Base-by-base conservation (phyloP, 2,797 vertebrate species). In the Lemur catta region DNA sequence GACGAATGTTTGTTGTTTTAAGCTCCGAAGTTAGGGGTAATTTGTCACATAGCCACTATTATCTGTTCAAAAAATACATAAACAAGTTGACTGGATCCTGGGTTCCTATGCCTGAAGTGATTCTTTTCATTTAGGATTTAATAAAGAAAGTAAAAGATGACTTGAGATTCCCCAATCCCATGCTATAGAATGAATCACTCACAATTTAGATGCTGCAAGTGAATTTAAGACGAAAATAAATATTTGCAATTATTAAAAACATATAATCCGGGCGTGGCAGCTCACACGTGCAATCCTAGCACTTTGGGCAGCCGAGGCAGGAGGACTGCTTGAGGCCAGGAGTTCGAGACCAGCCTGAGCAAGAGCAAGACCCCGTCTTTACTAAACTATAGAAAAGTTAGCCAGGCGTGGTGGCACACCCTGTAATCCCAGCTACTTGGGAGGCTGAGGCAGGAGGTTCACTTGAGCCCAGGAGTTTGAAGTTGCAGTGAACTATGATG, bases 91-190 rank as follows among this genome's bases (percentile, higher is more conserved):
- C 18, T 71, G 18, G 72, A 90, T 93, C 46, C 24, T 63, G n/a
- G 30, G 4, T 59, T 76, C 67, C 76, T 43, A 67, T 48, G 85
- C 12, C 24, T 65, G 30, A 82, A 95, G 26, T 61, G 63, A 8
- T 84, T 72, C 30, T 59, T 92, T 92, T 82, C 43, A 76, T 81
- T 90, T 76, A 86, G 76, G 61, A 75, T 87, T 71, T 59, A 85
- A 79, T 84, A 89, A 89, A 74, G 14, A n/a, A 57, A 57, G 52
- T 65, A 63, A 78, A 90, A 84, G 24, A 79, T 84, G 3, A n/a
- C n/a, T 74, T 63, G 46, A 72, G 93, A 43, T 30, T 78, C 35
- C 12, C n/a, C 65, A 50, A 35, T 69, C 38, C 38, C n/a, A 18
- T 86, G 87, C 63, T 41, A n/a, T 80, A 33, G 35, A 95, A 59